Evolutionary conservation across 2,113 vertebrate genomes (phyloP), one percentile per base, ranked within the genome.

Genomic region (Gallinago undulata): DNA sequence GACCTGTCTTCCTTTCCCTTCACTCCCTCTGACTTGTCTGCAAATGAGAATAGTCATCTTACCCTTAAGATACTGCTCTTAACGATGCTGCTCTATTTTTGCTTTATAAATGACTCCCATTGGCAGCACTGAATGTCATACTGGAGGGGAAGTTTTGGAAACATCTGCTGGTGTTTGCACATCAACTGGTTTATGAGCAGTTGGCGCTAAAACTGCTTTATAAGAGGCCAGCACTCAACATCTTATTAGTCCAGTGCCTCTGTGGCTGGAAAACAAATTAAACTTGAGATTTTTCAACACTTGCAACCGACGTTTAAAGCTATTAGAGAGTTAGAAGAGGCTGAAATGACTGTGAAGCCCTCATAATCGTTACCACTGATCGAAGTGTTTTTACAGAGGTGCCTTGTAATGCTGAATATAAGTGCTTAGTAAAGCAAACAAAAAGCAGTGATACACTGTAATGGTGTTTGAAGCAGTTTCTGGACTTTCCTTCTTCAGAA

Each of bases 191-290:
- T 92, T 84, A 80, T 80, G 89, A 94, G 86, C 19, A 7, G 66
- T 51, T 67, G 67, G 76, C 0, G 5, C 37, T 91, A 28, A 62
- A 86, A 27, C 43, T 86, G 43, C 63, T 85, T 83, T 73, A 57
- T 79, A 63, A 89, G 50, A 69, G 63, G 67, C 43, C 93, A 84
- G 72, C 55, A 24, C 91, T 78, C 68, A 11, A 56, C 57, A 93
- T 68, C 30, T 73, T 90, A 93, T 93, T 95, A 95, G 92, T 45
- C 51, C 56, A n/a, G 86, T 25, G 68, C 79, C 83, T 88, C 66
- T 94, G 90, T 75, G 83, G 56, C 69, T 93, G 33, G 30, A 51
- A 84, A 93, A 74, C 86, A 94, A 94, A 94, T 96, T 86, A 88
- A 64, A 95, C 21, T 43, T 19, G 67, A 70, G 76, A 21, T 78